Evolutionary conservation across 1,140 invertebrate genomes (phyloP).

Genomic region (Mizuhopecten yessoensis): DNA sequence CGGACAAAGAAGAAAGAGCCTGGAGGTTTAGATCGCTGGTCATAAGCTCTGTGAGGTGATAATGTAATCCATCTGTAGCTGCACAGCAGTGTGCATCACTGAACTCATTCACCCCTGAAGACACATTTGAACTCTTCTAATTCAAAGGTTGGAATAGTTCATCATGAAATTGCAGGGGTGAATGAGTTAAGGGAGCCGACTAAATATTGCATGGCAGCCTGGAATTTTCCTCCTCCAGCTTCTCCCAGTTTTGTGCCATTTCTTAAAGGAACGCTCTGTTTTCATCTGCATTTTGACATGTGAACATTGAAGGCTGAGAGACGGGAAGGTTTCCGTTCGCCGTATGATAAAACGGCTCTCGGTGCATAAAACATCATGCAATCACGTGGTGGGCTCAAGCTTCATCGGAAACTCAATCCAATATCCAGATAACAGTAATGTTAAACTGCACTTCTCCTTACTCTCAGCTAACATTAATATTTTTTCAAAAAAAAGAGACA

Average conservation of each 20-base stretch:
- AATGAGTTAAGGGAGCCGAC: neutral
- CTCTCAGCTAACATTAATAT: neutral
- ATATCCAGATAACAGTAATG: neutral
- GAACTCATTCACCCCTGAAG: no score
- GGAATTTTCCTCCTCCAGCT: neutral
- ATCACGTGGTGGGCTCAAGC: neutral
- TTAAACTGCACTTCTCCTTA: neutral
- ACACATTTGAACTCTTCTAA: no score
- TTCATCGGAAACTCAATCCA: neutral
- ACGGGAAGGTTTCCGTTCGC: neutral
- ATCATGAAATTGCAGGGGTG: no score
- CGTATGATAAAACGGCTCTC: neutral
- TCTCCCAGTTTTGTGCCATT: neutral
- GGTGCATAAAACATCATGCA: constrained; percentile 12
- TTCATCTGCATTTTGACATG: constrained; percentile 9
- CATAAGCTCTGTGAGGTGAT: neutral
- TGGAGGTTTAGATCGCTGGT: no score
- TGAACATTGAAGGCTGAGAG: neutral
- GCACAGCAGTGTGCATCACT: neutral
- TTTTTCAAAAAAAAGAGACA: neutral
- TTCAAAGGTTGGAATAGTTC: no score
- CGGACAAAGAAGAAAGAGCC: no score
- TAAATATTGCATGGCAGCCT: neutral
- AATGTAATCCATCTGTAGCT: constrained; percentile 8
- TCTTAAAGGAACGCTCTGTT: neutral